Base-by-base conservation (phyloP, 2,888 invertebrate genomes). In the Perizoma flavofasciatum region DNA sequence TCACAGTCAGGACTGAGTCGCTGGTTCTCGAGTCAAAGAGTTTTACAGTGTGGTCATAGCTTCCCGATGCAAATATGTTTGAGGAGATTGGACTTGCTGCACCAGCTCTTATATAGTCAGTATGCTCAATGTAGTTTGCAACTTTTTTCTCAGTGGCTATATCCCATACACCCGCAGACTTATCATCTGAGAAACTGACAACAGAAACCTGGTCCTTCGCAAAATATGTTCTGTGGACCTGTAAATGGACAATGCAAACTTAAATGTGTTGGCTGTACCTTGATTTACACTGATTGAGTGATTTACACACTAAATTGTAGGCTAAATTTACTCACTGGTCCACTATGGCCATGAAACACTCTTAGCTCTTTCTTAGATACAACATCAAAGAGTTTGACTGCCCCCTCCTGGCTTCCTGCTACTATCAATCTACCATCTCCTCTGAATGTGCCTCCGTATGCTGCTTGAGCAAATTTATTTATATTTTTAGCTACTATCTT, bases 131-230 rank as follows among this genome's bases (percentile, higher is more conserved):
- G 75, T 94, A 96, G 41, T 92, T 94, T 11, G 93, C 84, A 32
- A 97, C 73, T 73, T 94, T 93, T 65, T 94, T 94, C 86, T 98
- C 98, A 61, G 95, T 96, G 0, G 97, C 94, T 74, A 99, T 96
- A 78, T 99, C 98, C 98, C 98, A 98, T n/a, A 98, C 75, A 65
- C 94, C 93, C 5, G 96, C 95, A 5, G 95, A 94, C 86, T 97
- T 97, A 81, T 99, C 98, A 91, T 99, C 98, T 4, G 98, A 97
- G 81, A 96, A 98, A 72, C 98, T 97, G 2, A 96, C 93, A 44
- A 98, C 93, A 70, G 96, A 96, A 9, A 95, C 88, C 77, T 96
- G 95, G 75, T 96, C 96, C 39, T 95, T 93, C 11, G 97, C 94
- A 78, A 98, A 98, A 77, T 94, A 95, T 65, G 96, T 95, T 64